A percentile compares a stretch with the other conserved stretches of the same genome.
phyloP scores from a whole-genome alignment of 2,888 invertebrate species.

The Panopea generosa region DNA sequence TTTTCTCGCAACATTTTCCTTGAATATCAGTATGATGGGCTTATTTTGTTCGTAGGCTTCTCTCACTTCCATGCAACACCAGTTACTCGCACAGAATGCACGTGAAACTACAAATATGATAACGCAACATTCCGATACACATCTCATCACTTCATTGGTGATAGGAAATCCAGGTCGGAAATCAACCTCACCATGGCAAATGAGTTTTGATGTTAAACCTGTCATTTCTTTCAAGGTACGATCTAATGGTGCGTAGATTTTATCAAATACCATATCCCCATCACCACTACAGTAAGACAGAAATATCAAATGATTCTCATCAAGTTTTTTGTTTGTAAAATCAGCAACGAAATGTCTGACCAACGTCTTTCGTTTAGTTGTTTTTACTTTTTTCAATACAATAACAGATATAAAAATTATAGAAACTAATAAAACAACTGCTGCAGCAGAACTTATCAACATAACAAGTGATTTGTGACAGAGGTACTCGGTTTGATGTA shows the following conservation, averaged over 20 bases:
- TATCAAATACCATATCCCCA: background rate
- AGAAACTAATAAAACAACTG: no score
- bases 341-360: background rate
- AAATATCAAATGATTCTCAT: background rate
- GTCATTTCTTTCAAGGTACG: background rate
- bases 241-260: background rate
- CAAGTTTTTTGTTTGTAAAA: background rate
- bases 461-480: no score
- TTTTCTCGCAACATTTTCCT: background rate
- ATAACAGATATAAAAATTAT: no score
- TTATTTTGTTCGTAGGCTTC: no score
- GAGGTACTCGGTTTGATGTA: background rate
- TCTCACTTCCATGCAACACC: background rate
- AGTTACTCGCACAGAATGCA: background rate
- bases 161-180: background rate
- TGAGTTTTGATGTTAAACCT: background rate
- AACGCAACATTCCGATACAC: background rate
- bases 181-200: background rate
- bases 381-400: no score
- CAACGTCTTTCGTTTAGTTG: no score
- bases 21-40: no score
- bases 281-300: background rate
- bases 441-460: no score
- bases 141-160: background rate
- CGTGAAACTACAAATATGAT: no score